Evolutionary conservation across 2,113 vertebrate species (phyloP).

Genomic region (Madoqua kirkii): DNA sequence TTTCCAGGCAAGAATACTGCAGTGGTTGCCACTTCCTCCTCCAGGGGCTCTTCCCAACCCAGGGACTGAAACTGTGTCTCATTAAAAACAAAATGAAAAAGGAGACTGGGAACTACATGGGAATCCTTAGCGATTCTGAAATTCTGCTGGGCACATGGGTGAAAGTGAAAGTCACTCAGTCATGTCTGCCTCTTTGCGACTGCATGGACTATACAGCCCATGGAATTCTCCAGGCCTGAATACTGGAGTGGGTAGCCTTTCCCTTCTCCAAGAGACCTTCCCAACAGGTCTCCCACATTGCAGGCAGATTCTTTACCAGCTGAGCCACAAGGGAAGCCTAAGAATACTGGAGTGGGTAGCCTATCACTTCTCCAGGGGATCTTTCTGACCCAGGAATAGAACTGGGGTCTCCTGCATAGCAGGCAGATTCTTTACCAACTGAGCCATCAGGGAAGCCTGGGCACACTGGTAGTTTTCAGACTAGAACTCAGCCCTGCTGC

Average conservation of each 20-base stretch:
- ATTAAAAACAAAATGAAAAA: background rate
- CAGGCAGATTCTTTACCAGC: background rate
- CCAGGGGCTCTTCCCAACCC: background rate
- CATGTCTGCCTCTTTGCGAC: background rate
- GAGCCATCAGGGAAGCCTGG: background rate
- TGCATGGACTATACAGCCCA: background rate
- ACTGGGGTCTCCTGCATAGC: rapidly evolving
- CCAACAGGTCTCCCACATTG: background rate
- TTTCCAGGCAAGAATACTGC: background rate
- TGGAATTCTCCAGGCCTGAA: background rate
- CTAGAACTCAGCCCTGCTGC: background rate
- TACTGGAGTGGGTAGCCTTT: background rate
- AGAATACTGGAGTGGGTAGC: background rate
- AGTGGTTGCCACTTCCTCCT: background rate
- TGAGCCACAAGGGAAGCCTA: background rate
- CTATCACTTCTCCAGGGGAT: background rate
- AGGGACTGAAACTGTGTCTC: background rate
- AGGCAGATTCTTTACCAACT: background rate
- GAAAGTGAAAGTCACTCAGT: background rate
- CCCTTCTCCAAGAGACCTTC: background rate
- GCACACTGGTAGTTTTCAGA: background rate
- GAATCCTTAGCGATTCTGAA: background rate
- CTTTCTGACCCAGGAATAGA: background rate
- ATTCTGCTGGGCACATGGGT: background rate
- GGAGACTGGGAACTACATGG: background rate